Percentiles rank a stretch among this genome's conserved stretches.
Evolutionary conservation across 1,140 invertebrate species (phyloP).

Genomic region (Drosophila suzukii): DNA sequence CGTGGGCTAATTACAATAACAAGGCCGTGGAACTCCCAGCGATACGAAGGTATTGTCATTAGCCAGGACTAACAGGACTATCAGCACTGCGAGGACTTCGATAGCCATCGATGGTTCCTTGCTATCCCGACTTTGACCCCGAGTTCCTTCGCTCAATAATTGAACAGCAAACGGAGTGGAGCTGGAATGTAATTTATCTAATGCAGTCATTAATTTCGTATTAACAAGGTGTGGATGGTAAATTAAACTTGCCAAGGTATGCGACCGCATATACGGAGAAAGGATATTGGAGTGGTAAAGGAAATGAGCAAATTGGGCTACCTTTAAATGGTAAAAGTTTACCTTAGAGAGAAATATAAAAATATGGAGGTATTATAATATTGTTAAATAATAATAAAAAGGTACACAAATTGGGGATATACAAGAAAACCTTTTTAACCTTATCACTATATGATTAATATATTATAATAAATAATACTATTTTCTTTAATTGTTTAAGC

Average conservation of each 20-base stretch:
- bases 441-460: no score
- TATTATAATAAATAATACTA: no score
- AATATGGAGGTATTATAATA: no score
- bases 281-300: not conserved
- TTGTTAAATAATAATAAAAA: no score
- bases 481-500: no score
- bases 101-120: constrained; percentile 58
- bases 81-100: constrained; percentile 18
- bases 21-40: constrained; percentile 28
- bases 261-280: not conserved
- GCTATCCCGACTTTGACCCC: constrained; percentile 37
- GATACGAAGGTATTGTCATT: constrained; percentile 37
- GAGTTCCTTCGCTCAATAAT: constrained; percentile 51
- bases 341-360: no score
- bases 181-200: constrained; percentile 72
- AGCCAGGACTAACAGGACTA: constrained; percentile 8
- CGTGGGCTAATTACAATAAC: constrained; percentile 72
- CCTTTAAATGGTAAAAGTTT: no score
- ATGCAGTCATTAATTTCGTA: constrained; percentile 80
- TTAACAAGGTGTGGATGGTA: constrained; percentile 75
- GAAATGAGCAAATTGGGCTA: not conserved
- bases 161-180: constrained; percentile 35
- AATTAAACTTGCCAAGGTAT: constrained; percentile 36
- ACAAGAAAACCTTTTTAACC: no score
- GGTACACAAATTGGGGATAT: no score